Conservation (phyloP, 2,113 vertebrate genomes). For the Atrichornis clamosus region DNA sequence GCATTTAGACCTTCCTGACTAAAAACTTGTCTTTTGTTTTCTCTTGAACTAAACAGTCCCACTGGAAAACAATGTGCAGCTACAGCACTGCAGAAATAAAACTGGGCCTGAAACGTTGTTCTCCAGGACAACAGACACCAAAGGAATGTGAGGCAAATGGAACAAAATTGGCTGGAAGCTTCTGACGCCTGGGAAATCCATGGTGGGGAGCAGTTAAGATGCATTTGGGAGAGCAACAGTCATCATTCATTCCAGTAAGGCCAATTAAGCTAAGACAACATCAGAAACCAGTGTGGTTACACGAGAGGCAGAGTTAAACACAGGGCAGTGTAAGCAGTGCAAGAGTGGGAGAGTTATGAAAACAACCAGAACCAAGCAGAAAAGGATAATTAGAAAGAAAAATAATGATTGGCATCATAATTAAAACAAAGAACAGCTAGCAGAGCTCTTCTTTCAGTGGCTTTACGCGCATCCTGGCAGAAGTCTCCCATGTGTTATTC, state of each 20-base stretch:
- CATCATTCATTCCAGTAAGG: conserved; percentile 52
- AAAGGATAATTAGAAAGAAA: conserved; percentile 4
- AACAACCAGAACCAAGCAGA: conserved; percentile 1
- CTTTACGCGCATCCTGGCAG: fast-evolving
- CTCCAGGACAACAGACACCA: background rate
- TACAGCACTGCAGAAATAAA: background rate
- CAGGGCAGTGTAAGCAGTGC: background rate
- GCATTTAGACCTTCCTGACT: background rate
- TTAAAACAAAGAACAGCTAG: background rate
- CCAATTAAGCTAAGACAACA: conserved; percentile 30
- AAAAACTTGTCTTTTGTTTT: background rate
- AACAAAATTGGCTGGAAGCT: conserved; percentile 15
- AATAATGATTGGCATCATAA: background rate
- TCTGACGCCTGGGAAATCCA: conserved; percentile 41
- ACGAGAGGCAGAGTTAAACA: conserved; percentile 9
- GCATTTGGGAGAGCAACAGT: conserved; percentile 32
- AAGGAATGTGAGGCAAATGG: conserved; percentile 47
- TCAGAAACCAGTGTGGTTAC: conserved; percentile 25
- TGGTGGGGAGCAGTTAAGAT: conserved; percentile 40
- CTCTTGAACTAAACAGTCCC: background rate
- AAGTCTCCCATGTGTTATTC: background rate
- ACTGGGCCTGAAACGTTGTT: background rate
- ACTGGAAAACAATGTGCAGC: background rate
- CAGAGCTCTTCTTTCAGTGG: background rate
- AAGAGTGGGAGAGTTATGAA: conserved; percentile 28